phyloP scores from a whole-genome alignment of 2,797 vertebrate genomes.

The Meda fulgida region DNA sequence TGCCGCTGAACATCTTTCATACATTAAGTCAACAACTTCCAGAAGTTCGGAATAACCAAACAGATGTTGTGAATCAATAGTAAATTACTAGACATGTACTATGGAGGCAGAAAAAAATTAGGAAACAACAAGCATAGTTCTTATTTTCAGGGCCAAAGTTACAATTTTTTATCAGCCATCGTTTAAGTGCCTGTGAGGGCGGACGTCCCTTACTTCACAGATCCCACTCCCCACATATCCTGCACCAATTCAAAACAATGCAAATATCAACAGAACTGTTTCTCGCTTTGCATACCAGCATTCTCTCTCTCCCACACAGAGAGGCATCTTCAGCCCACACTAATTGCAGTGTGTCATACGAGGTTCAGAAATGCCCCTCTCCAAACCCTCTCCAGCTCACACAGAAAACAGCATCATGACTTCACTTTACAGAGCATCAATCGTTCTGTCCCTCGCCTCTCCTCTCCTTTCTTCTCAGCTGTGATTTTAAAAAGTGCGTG shows the following conservation, averaged over 20 bases:
- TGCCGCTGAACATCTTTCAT: conserved; percentile 15
- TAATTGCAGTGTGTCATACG: conserved; percentile 42
- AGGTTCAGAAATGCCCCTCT: conserved; percentile 56
- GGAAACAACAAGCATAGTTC: not conserved
- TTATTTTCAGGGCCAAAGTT: not conserved
- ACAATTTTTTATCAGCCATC: not conserved
- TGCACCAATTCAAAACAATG: conserved; percentile 27
- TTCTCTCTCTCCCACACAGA: conserved; percentile 46
- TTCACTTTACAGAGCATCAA: not conserved
- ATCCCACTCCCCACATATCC: conserved; percentile 23
- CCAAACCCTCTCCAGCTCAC: conserved; percentile 39
- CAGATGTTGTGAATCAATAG: conserved; percentile 34
- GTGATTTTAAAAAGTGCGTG: not conserved
- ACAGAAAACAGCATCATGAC: conserved; percentile 21
- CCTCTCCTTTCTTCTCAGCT: not conserved
- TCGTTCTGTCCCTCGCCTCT: not conserved
- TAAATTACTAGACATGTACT: not conserved
- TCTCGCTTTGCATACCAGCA: conserved; percentile 8
- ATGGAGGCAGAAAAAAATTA: not conserved
- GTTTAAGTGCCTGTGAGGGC: not conserved
- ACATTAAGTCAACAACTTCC: conserved; percentile 28
- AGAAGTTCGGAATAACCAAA: conserved; percentile 31
- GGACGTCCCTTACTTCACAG: conserved; percentile 12
- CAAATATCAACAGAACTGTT: conserved; percentile 18
- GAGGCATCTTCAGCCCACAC: conserved; percentile 50